A percentile compares a stretch with the other conserved stretches of the same genome.
Conservation (phyloP, 2,113 vertebrate genomes). For the Seriola rivoliana region DNA sequence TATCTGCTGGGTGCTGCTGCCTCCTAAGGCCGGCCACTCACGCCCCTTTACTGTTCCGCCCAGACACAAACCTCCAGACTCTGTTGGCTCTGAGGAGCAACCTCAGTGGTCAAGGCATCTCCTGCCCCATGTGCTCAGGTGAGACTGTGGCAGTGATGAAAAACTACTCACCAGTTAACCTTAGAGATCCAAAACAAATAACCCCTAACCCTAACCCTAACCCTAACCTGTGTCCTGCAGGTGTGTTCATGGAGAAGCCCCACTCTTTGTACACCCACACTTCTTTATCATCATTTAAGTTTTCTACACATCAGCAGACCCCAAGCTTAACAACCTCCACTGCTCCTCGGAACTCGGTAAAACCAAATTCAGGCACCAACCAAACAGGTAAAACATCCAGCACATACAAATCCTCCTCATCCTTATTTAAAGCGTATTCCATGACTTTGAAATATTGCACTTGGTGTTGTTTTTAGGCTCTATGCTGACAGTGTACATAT, state of each 20-base stretch:
- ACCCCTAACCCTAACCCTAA: too few relatives aligned
- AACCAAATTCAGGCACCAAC: conserved; percentile 47
- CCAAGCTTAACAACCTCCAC: conserved; percentile 57
- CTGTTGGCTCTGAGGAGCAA: conserved; percentile 96
- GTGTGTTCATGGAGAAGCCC: conserved; percentile 98
- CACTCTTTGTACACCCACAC: conserved; percentile 88
- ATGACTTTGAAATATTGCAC: neutral
- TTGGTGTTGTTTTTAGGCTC: conserved; percentile 79
- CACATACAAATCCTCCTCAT: neutral
- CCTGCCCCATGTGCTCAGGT: conserved; percentile 98
- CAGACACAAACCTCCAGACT: conserved; percentile 95
- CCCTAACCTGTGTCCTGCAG: conserved; percentile 80
- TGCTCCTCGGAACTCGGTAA: conserved; percentile 21
- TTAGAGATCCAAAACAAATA: neutral
- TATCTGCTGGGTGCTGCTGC: conserved; percentile 92
- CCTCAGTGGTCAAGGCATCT: conserved; percentile 96
- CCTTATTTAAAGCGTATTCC: neutral
- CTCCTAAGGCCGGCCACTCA: conserved; percentile 93
- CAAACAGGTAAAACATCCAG: conserved; percentile 64
- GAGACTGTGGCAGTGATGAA: conserved; percentile 45
- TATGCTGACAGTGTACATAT: conserved; percentile 91
- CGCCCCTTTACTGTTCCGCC: conserved; percentile 92
- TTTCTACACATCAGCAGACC: conserved; percentile 79
- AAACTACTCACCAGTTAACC: neutral
- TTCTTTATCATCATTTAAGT: conserved; percentile 84